A percentile compares a stretch with the other conserved stretches of the same genome.
Conservation (phyloP, 2,888 invertebrate genomes). For the Tetranychus truncatus region DNA sequence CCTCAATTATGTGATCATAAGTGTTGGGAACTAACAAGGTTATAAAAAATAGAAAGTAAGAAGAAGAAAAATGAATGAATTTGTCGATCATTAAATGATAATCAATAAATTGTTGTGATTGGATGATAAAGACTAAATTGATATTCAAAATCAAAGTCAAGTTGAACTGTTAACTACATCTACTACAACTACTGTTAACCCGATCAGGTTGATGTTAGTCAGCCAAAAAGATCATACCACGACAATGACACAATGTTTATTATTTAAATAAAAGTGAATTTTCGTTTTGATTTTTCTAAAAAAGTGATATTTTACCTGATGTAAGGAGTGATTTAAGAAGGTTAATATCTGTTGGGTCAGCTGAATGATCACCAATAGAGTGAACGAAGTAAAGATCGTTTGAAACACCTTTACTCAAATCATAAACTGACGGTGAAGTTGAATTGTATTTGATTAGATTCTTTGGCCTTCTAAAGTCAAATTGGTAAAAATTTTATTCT, state of each 20-base stretch:
- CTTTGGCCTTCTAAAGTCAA: conserved; percentile 12
- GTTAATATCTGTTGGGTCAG: not conserved
- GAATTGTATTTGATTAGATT: conserved; percentile 21
- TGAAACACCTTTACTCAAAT: not conserved
- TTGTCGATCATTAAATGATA: too few species aligned
- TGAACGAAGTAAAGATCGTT: too few species aligned
- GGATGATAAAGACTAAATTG: too few species aligned
- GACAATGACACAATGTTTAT: too few species aligned
- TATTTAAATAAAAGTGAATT: too few species aligned
- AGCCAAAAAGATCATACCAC: too few species aligned
- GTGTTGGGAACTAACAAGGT: not conserved
- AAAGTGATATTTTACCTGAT: not conserved
- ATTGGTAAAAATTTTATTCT: conserved; percentile 9
- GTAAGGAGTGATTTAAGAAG: not conserved
- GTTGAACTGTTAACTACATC: too few species aligned
- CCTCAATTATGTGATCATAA: not conserved
- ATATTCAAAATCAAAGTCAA: too few species aligned
- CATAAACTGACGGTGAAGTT: conserved; percentile 22
- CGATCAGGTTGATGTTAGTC: too few species aligned
- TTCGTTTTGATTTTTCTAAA: too few species aligned
- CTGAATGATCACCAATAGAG: not conserved
- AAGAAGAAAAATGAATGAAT: not conserved
- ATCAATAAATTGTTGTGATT: too few species aligned
- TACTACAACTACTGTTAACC: too few species aligned
- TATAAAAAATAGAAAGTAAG: not conserved